Percentiles rank a stretch among this genome's conserved stretches.
Evolutionary conservation across 2,888 invertebrate genomes (phyloP).

Genomic region (Trissolcus brochymenae): DNA sequence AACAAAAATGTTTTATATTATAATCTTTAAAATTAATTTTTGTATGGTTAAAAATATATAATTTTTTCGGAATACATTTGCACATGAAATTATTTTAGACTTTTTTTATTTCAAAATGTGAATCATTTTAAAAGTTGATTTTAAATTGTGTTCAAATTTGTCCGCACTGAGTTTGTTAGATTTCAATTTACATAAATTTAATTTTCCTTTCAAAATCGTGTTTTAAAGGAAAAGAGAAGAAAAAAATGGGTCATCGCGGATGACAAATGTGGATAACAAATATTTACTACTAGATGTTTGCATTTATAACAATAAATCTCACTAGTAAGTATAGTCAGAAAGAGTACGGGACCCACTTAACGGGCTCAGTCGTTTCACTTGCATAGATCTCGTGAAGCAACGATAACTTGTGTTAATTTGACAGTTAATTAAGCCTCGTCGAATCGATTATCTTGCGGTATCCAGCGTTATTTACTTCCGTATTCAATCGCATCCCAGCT

Average conservation of each 20-base stretch:
- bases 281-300: conserved; percentile 36
- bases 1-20: too few relatives aligned
- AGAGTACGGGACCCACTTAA: conserved; percentile 55
- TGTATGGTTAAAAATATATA: too few relatives aligned
- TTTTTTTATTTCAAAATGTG: too few relatives aligned
- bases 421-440: conserved; percentile 67
- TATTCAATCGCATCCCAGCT: conserved; percentile 40
- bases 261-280: background rate
- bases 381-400: conserved; percentile 52
- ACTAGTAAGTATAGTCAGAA: conserved; percentile 44
- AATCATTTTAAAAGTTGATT: too few relatives aligned
- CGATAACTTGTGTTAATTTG: conserved; percentile 67
- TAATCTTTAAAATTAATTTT: too few relatives aligned
- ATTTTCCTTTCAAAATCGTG: background rate
- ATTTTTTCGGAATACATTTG: too few relatives aligned
- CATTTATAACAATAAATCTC: conserved; percentile 60
- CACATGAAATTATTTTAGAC: too few relatives aligned
- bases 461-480: conserved; percentile 53
- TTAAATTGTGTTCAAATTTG: too few relatives aligned
- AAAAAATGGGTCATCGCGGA: background rate
- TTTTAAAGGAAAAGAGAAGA: background rate
- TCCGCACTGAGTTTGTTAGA: too few relatives aligned
- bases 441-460: conserved; percentile 61
- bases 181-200: too few relatives aligned
- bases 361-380: conserved; percentile 59